Evolutionary conservation across 2,888 invertebrate genomes (phyloP), one percentile per base, ranked within the genome.

Genomic region (Norana najaformis): DNA sequence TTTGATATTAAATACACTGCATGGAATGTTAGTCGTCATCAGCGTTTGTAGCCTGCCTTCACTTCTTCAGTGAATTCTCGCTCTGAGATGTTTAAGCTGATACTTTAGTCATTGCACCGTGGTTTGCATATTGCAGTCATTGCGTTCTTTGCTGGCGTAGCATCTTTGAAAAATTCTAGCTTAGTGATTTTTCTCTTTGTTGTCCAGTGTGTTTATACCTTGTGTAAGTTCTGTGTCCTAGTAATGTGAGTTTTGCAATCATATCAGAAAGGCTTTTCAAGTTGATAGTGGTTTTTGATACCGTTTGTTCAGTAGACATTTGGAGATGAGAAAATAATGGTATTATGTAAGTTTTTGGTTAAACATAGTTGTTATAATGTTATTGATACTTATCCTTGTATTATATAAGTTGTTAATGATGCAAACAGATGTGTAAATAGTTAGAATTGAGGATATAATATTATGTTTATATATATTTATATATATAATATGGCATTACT

Each of bases 251-350:
- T 85, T 85, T 85, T 69, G 69, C 85, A 85, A 37, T 85, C 85
- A 85, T 85, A 85, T 85, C 85, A 85, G 85, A 85, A 37, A 36
- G 85, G 85, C 37, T 85, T 85, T 85, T 85, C 85, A 85, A 69
- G 69, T 69, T 69, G 69, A 69, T 69, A 69, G 69, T 69, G 69
- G 69, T 47, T 69, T 69, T 69, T 69, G 69, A 69, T 69, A 69
- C 69, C 30, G 69, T 69, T 69, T 69, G 69, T 69, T 69, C 69
- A 69, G 69, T 69, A 69, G 69, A 69, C 69, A 69, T 30, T 69
- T n/a, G 69, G 16, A 30, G 69, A 69, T 69, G 69, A 69, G 69
- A 69, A 69, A 69, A 69, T 69, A 69, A 69, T 69, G 69, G 69
- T 69, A 69, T 69, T 69, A 69, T 69, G n/a, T 69, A 69, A 69